A percentile compares a stretch with the other conserved stretches of the same genome.
Conservation (phyloP, 2,797 vertebrate species). For the Hapalemur alaotrensis region DNA sequence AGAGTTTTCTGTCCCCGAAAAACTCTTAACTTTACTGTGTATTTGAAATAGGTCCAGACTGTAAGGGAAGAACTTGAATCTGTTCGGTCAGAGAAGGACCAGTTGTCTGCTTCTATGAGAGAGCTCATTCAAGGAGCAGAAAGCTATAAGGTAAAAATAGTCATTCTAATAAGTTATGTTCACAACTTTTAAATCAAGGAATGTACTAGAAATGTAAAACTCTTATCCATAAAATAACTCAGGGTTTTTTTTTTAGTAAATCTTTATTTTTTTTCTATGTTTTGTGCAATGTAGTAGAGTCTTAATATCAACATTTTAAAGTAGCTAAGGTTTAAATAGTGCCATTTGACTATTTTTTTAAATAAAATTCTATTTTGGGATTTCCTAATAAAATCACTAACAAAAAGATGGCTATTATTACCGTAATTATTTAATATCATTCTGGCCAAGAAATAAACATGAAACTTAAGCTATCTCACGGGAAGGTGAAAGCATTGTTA, state of each 20-base stretch:
- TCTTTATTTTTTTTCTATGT: not conserved
- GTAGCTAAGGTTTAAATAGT: slow-evolving; percentile 21
- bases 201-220: not conserved
- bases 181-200: not conserved
- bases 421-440: not conserved
- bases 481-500: not conserved
- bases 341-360: slow-evolving; percentile 4
- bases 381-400: slow-evolving; percentile 40
- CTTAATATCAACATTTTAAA: not conserved
- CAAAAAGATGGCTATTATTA: not conserved
- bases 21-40: not conserved
- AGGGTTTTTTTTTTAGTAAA: not conserved
- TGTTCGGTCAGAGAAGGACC: slow-evolving; percentile 89
- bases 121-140: slow-evolving; percentile 95
- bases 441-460: not conserved
- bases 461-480: not conserved
- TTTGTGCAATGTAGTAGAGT: not conserved
- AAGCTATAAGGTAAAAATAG: slow-evolving; percentile 93
- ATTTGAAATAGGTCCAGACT: slow-evolving; percentile 82
- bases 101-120: slow-evolving; percentile 91
- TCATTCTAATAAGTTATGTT: not conserved
- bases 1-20: not conserved
- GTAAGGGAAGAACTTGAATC: slow-evolving; percentile 90
- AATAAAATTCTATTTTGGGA: slow-evolving; percentile 25
- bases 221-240: not conserved